Evolutionary conservation across 1,140 invertebrate species (phyloP).

Genomic region (Linepithema humile): DNA sequence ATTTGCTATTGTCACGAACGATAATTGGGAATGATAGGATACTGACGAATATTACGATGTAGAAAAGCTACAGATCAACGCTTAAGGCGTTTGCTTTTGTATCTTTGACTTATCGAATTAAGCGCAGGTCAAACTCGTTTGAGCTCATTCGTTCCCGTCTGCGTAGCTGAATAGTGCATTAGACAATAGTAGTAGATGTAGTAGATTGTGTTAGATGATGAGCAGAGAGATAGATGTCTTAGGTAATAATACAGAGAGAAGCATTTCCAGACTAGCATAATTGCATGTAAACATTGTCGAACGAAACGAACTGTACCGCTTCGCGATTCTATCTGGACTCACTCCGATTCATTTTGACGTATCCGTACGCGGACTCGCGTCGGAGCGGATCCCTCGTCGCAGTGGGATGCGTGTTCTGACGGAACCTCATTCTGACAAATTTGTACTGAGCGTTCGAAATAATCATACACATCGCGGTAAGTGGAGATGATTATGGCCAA

Average conservation of each 20-base stretch:
- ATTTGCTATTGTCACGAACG: not conserved
- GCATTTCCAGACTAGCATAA: conserved; percentile 6
- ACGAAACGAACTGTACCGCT: not conserved
- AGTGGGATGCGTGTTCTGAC: conserved; percentile 12
- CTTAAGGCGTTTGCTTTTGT: not conserved
- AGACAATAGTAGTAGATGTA: conserved; percentile 31
- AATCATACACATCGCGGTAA: conserved; percentile 48
- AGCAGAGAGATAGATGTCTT: conserved; percentile 46
- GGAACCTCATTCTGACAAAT: conserved; percentile 36
- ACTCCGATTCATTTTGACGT: not conserved
- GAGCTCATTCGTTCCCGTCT: conserved; percentile 4
- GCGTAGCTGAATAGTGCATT: conserved; percentile 22
- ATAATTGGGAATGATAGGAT: not conserved
- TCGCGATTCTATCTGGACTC: not conserved
- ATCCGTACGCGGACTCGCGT: not conserved
- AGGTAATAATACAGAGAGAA: conserved; percentile 3
- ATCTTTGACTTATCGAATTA: conserved; percentile 7
- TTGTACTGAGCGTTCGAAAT: conserved; percentile 41
- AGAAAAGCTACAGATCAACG: not conserved
- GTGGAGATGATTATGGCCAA: conserved; percentile 20
- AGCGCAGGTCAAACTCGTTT: not conserved
- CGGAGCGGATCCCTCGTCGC: not conserved
- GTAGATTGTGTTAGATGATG: conserved; percentile 5
- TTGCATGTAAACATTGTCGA: not conserved
- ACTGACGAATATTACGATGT: not conserved